Base-by-base conservation (phyloP, 1,140 invertebrate genomes). In the Potamilus streckersoni region DNA sequence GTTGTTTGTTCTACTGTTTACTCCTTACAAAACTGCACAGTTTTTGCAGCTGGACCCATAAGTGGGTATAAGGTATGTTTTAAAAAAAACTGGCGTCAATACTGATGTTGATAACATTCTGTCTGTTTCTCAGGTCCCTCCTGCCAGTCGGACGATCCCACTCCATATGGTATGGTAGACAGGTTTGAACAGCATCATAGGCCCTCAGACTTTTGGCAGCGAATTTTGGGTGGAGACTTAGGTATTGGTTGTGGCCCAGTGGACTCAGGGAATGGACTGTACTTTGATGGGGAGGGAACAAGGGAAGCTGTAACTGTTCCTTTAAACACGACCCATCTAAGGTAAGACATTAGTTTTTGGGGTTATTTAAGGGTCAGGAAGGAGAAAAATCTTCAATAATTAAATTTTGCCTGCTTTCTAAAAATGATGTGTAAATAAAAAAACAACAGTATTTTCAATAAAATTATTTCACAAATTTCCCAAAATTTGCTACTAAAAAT, bases 111-210 rank as follows among this genome's bases (percentile, higher is more conserved):
- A 68, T 55, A 55, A 23, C 38, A 68, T 19, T 4, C 2, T 59
- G 16, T 71, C 19, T 61, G 15, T 23, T 63, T 79, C 72, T 60
- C 74, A 85, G 84, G 70, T 31, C 70, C 73, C 19, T 71, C 78
- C 31, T 87, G 86, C 59, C 68, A 71, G 16, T 79, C 79, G 8
- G 72, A 76, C 55, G 67, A 82, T n/a, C 71, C 76, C 4, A 79
- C 71, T 19, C 83, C 84, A 12, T 71, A 79, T 67, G 85, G 85
- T 19, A 84, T 88, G 81, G 70, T 86, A 55, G 88, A 89, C 72
- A 77, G 87, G 68, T 89, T 89, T 81, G 88, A 89, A 66, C 85
- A 88, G 71, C 76, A 76, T 55, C 87, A 88, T 74, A 78, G 83
- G 67, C 88, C 87, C 1, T 83, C 82, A 59, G 81, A 79, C n/a